Evolutionary conservation across 2,888 invertebrate species (phyloP), one percentile per base, ranked within the genome.

Genomic region (Amphipyra berbera): DNA sequence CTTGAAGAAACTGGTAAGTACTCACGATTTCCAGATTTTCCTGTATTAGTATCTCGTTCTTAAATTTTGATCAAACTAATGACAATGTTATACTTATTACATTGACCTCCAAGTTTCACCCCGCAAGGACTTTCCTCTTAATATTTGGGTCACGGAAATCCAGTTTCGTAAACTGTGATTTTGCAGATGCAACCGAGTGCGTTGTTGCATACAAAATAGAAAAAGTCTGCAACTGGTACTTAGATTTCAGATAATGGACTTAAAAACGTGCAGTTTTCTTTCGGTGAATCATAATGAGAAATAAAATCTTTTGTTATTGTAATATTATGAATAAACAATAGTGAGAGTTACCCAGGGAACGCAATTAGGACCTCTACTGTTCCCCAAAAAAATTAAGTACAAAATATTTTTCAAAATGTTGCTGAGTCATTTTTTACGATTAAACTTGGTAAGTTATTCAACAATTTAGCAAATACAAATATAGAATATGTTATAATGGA

Each of bases 111-210:
- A 46, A 52, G 59, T 68, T 67, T 66, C 47, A 76, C 61, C 56
- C 64, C 56, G 49, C 42, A 72, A 57, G 41, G 50, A 57, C 78
- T 84, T 84, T 83, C 82, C 85, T 83, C 63, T 73, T 79, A 67
- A 81, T 67, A 83, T 85, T 83, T 81, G 54, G 82, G 83, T 86
- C 87, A 86, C 78, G 86, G 84, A 78, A 77, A 81, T 68, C 72
- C 61, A 67, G 81, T 80, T 78, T 70, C 69, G 71, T 68, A 75
- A 80, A 73, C 74, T 59, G 58, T 64, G 76, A 78, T 64, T 78
- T 73, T 60, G 58, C 59, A 80, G 49, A 82, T 76, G 80, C 76
- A 82, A 81, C 60, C 66, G 68, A 77, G 60, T 64, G 60, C 55
- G 73, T 55, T 47, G 40, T 57, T 63, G 84, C 82, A 85, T 85